Evolutionary conservation across 2,888 invertebrate species (phyloP).

Genomic region (Ceratothoa steindachneri): DNA sequence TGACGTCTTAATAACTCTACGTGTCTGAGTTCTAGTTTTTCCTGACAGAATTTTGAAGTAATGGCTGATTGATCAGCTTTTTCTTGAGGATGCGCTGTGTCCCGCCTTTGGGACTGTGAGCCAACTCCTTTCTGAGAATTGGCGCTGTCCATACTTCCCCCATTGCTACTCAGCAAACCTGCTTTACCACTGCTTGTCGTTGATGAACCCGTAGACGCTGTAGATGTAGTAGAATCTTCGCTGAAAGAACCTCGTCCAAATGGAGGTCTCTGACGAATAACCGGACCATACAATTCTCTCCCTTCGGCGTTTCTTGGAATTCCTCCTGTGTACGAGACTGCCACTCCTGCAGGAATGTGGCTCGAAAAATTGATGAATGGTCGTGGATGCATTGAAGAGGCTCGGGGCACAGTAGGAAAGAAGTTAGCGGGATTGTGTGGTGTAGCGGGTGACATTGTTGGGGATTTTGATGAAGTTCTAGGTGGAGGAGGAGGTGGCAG

Average conservation of each 20-base stretch:
- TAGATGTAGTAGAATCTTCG: slow-evolving; percentile 43
- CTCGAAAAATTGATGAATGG: slow-evolving; percentile 48
- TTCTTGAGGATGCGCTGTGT: neutral
- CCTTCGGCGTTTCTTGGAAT: slow-evolving; percentile 41
- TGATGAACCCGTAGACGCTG: slow-evolving; percentile 39
- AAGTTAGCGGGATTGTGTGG: slow-evolving; percentile 59
- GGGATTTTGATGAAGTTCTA: slow-evolving; percentile 82
- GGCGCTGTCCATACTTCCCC: slow-evolving; percentile 71
- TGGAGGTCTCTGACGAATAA: slow-evolving; percentile 38
- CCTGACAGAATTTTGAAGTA: slow-evolving; percentile 49
- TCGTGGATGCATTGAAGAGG: neutral
- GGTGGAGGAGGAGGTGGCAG: slow-evolving; percentile 89
- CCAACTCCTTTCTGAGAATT: slow-evolving; percentile 65
- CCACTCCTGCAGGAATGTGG: slow-evolving; percentile 27
- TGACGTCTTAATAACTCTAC: slow-evolving; percentile 83
- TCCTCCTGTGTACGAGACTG: slow-evolving; percentile 25
- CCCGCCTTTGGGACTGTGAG: neutral
- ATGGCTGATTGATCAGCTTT: neutral
- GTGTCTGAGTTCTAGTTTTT: slow-evolving; percentile 72
- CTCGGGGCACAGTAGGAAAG: neutral
- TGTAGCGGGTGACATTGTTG: slow-evolving; percentile 74
- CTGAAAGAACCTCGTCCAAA: slow-evolving; percentile 34
- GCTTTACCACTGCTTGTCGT: slow-evolving; percentile 38
- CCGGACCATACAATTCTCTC: slow-evolving; percentile 31
- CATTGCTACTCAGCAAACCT: slow-evolving; percentile 59